A percentile compares a stretch with the other conserved stretches of the same genome.
Conservation (phyloP, 2,113 vertebrate species). For the Phycodurus eques region DNA sequence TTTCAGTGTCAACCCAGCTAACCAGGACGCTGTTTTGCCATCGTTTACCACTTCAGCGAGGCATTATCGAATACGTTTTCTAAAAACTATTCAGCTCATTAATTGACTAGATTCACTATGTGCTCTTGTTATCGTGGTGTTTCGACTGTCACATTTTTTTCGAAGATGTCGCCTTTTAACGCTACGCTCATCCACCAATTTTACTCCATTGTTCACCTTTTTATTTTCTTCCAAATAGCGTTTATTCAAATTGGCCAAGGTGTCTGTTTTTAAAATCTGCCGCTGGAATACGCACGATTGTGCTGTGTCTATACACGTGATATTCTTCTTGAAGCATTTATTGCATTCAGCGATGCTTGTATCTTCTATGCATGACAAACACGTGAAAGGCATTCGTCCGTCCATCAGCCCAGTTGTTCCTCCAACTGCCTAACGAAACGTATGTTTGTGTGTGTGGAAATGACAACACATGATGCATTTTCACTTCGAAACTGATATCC, state of each 20-base stretch:
- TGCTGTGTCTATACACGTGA: background rate
- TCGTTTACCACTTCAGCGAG: slow-evolving; percentile 40
- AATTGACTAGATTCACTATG: background rate
- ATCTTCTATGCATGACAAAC: background rate
- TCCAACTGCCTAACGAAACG: background rate
- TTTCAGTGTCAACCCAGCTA: slow-evolving; percentile 40
- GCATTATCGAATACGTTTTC: slow-evolving; percentile 20
- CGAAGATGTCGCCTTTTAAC: background rate
- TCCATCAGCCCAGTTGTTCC: background rate
- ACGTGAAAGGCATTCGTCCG: background rate
- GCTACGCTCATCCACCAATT: background rate
- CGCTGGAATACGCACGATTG: background rate
- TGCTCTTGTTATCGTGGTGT: slow-evolving; percentile 2
- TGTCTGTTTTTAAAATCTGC: background rate
- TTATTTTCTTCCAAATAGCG: background rate
- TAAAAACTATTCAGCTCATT: background rate
- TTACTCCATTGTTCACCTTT: background rate
- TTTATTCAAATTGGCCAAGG: background rate
- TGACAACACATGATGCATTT: background rate
- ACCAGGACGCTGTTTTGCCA: slow-evolving; percentile 30
- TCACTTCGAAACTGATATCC: background rate
- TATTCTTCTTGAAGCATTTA: background rate
- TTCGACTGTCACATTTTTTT: slow-evolving; percentile 3
- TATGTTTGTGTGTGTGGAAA: background rate
- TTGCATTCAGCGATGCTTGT: background rate